A percentile compares a stretch with the other conserved stretches of the same genome.
Conservation (phyloP, 2,888 invertebrate genomes). For the Microchrysa polita region DNA sequence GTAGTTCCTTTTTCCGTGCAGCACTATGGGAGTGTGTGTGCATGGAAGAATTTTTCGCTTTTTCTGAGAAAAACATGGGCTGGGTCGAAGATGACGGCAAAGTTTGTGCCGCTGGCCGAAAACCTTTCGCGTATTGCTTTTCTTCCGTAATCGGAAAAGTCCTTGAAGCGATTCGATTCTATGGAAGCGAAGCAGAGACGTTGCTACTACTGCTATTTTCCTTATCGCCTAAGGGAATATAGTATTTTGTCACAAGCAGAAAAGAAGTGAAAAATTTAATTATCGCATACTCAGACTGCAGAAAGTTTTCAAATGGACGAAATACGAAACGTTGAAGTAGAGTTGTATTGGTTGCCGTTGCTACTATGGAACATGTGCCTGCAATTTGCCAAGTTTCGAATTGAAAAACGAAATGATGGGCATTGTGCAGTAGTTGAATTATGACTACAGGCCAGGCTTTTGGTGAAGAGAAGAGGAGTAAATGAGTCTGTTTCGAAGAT, state of each 20-base stretch:
- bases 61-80: neutral
- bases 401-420: no score
- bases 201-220: neutral
- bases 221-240: neutral
- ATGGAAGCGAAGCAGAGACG: neutral
- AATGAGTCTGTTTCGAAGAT: no score
- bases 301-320: slow-evolving; percentile 10
- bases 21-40: no score
- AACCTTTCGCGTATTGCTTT: neutral
- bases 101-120: neutral
- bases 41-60: slow-evolving; percentile 3
- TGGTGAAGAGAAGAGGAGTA: no score
- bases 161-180: slow-evolving; percentile 4
- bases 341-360: neutral
- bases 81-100: neutral
- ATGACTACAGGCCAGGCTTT: no score
- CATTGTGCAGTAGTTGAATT: no score
- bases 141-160: slow-evolving; percentile 20
- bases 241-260: slow-evolving; percentile 20
- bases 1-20: no score
- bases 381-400: neutral
- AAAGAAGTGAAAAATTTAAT: slow-evolving; percentile 22
- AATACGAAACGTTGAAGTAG: neutral
- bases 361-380: neutral
- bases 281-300: slow-evolving; percentile 5